Percentiles rank a stretch among this genome's conserved stretches.
phyloP scores from a whole-genome alignment of 2,888 invertebrate species.

The Ernsta delagoae region DNA sequence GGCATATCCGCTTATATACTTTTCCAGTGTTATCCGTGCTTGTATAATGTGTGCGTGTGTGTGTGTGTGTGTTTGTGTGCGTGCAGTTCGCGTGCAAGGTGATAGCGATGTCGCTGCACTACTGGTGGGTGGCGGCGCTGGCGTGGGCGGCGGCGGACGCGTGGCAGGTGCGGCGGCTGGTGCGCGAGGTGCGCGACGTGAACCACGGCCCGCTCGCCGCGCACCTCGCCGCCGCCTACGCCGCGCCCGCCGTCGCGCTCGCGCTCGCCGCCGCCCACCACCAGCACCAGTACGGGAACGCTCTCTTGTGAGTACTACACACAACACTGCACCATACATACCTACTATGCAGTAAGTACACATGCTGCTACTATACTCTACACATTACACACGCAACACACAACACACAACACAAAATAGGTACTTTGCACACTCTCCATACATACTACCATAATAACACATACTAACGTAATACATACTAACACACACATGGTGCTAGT shows the following conservation, averaged over 20 bases:
- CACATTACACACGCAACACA: no score
- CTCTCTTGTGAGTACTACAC: slow-evolving; percentile 91
- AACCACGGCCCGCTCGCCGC: slow-evolving; percentile 98
- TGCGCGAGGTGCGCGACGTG: slow-evolving; percentile 97
- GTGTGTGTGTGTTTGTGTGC: no score
- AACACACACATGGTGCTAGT: no score
- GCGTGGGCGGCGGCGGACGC: slow-evolving; percentile 97
- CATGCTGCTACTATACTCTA: no score
- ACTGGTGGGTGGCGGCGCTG: slow-evolving; percentile 95
- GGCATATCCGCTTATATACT: no score
- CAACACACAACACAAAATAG: no score
- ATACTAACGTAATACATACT: no score
- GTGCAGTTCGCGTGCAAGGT: slow-evolving; percentile 93
- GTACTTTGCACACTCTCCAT: no score
- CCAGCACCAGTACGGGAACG: slow-evolving; percentile 97
- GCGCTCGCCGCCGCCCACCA: slow-evolving; percentile 96
- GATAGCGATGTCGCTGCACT: slow-evolving; percentile 95
- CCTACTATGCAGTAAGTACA: no score
- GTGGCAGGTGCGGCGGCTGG: slow-evolving; percentile 95
- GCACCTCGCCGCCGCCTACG: slow-evolving; percentile 96
- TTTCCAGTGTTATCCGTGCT: no score
- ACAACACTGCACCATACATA: neutral
- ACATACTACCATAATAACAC: no score
- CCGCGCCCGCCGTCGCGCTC: slow-evolving; percentile 95
- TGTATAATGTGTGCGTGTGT: no score